Evolutionary conservation across 37 sponge, comb jelly and placozoan genomes (phyloP), one percentile per base, ranked within the genome.

Genomic region (Halichondria panicea): DNA sequence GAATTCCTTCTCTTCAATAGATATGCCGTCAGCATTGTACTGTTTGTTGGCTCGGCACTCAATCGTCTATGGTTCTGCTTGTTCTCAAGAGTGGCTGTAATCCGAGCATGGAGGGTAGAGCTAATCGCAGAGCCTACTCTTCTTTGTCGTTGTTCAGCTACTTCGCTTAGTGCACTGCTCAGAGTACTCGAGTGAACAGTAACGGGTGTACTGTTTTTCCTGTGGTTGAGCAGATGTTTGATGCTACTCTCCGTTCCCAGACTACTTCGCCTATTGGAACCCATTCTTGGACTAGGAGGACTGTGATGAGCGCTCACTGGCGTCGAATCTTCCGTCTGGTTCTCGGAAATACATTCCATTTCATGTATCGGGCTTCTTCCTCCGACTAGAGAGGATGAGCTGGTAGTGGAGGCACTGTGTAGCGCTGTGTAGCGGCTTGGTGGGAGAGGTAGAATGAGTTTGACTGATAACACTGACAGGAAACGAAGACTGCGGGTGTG

Each of bases 341-440:
- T 70, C 55, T 82, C 83, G 11, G 75, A 75, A 21, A 82, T 82
- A 18, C 58, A n/a, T 2, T 72, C 75, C 83, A 82, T 82, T 60
- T 82, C 83, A 27, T 74, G 67, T 27, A 74, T 74, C 24, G 83
- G 83, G 45, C 75, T 82, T 21, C 75, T 37, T 0, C 75, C 24
- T 7, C 75, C 83, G 9, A 70, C 37, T 4, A 38, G 28, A 11
- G 54, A 18, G 30, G 38, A 35, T 21, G 61, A 45, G n/a, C 22
- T 58, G 13, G 32, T 28, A 2, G 44, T 70, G 36, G 64, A 39
- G 59, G n/a, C n/a, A n/a, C n/a, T n/a, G n/a, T n/a, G 57, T 78
- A 8, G 71, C 39, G 48, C 61, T 43, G n/a, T 71, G 66, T 22
- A 77, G 7, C 36, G 34, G 28, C 35, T 61, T 63, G 19, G 83